Base-by-base conservation (phyloP, 2,797 vertebrate genomes). In the Argyrosomus regius region DNA sequence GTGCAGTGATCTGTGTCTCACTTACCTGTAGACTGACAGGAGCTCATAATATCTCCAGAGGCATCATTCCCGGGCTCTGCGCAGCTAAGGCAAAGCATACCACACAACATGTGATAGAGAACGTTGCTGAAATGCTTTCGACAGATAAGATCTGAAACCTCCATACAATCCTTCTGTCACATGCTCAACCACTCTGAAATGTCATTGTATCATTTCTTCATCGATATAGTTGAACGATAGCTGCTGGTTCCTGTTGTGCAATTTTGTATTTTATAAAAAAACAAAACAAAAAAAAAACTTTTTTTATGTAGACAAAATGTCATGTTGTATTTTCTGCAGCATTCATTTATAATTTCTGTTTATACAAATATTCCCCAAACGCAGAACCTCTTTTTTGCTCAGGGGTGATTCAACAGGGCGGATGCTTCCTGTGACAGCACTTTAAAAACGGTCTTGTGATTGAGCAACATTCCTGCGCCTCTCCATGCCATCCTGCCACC, bases 101-200 rank as follows among this genome's bases (percentile, higher is more conserved):
- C 18, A 35, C 63, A 52, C 56, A 39, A 3, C 88, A 88, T 83
- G 87, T 91, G 88, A 92, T 76, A 56, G 22, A 46, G 43, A 41
- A 78, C 84, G 90, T 92, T 7, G 4, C 20, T 74, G 58, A 84
- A 84, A 95, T 93, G 73, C 66, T 12, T 78, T 24, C 0, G 6
- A 1, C 31, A 26, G 93, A 95, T 94, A 92, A 67, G 7, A 91
- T 94, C 93, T 92, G 18, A 78, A 85, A 60, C 75, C 52, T 64
- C 10, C 31, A 24, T 62, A 9, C n/a, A 11, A 67, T 75, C 49
- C 20, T 41, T 46, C 26, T 58, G 88, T 94, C 93, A 93, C 91
- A 91, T 93, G 93, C 41, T 75, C 3, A 72, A 57, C 26, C 10
- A 58, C 64, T 20, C 12, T 53, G 16, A 12, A 35, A 18, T 0